Conservation (phyloP, 1,140 invertebrate species). For the Acromyrmex heyeri region DNA sequence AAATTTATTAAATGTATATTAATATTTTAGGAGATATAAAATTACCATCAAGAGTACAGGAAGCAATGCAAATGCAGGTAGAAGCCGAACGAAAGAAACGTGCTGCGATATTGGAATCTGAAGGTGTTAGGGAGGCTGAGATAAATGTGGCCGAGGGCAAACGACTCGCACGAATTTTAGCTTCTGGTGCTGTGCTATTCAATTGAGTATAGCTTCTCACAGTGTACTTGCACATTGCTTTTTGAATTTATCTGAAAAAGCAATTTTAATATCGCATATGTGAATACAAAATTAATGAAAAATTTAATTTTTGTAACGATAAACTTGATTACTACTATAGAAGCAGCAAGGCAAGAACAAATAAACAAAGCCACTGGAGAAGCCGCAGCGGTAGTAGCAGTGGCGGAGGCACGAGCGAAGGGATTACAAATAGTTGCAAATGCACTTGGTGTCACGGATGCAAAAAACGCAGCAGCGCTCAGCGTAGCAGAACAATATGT, state of each 20-base stretch:
- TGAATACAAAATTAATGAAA: not conserved
- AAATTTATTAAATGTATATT: constrained; percentile 16
- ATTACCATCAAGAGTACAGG: constrained; percentile 96
- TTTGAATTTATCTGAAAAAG: not conserved
- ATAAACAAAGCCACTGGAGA: constrained; percentile 96
- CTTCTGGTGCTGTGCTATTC: constrained; percentile 90
- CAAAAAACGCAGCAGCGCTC: constrained; percentile 96
- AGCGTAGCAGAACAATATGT: constrained; percentile 98
- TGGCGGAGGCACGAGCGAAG: constrained; percentile 94
- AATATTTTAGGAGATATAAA: constrained; percentile 93
- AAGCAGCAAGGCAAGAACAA: constrained; percentile 95
- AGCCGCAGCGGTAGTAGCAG: constrained; percentile 94
- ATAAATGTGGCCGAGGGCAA: constrained; percentile 99
- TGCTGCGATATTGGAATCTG: constrained; percentile 98
- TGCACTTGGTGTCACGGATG: constrained; percentile 90
- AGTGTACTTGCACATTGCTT: not conserved
- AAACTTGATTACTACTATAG: constrained; percentile 82
- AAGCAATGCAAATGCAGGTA: constrained; percentile 99
- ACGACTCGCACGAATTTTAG: constrained; percentile 95
- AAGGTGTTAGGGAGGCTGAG: constrained; percentile 97
- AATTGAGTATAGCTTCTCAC: not conserved
- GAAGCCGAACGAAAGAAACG: constrained; percentile 99
- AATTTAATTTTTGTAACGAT: not conserved
- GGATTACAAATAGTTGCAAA: constrained; percentile 92
- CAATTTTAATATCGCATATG: not conserved